Evolutionary conservation across 2,797 vertebrate species (phyloP), one percentile per base, ranked within the genome.

Genomic region (Champsocephalus gunnari): DNA sequence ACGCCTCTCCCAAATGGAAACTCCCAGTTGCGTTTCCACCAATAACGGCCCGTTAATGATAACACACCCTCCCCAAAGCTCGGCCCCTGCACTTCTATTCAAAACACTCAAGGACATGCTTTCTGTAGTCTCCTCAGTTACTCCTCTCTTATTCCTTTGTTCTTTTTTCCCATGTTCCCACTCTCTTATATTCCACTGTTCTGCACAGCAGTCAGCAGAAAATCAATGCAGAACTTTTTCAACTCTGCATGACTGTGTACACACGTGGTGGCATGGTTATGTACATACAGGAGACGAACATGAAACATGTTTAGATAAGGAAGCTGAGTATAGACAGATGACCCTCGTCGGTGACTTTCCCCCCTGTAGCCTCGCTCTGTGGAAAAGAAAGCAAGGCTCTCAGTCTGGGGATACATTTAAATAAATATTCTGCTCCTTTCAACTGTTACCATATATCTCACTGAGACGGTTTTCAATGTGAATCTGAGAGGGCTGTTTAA

Each of bases 31-130:
- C n/a, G 44, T 62, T 66, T 86, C 75, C 47, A 81, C 94, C 94
- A 94, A 95, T 95, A 73, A 77, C 12, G 32, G 58, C 19, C 14
- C 6, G 58, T 3, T 9, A 21, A 57, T 70, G 48, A 24, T 45
- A 58, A 66, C 93, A 95, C 92, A 77, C 94, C 92, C 92, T 86
- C 82, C 47, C 16, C 11, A 4, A 59, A 34, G 75, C 66, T 70
- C 84, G 5, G 65, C 89, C 92, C 85, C 73, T 82, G 87, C 86
- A 86, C 90, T 88, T 92, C 81, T 79, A 54, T 47, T 79, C 64
- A 71, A 83, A 89, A 87, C 73, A 71, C 47, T 80, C 87, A 93
- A 94, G 89, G 93, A 73, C 91, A 82, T 49, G 12, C 61, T 47
- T 63, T 53, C 32, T 71, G 60, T 38, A 5, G 12, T 43, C 63